A percentile compares a stretch with the other conserved stretches of the same genome.
Evolutionary conservation across 2,888 invertebrate genomes (phyloP).

Genomic region (Ypsolopha sequella): DNA sequence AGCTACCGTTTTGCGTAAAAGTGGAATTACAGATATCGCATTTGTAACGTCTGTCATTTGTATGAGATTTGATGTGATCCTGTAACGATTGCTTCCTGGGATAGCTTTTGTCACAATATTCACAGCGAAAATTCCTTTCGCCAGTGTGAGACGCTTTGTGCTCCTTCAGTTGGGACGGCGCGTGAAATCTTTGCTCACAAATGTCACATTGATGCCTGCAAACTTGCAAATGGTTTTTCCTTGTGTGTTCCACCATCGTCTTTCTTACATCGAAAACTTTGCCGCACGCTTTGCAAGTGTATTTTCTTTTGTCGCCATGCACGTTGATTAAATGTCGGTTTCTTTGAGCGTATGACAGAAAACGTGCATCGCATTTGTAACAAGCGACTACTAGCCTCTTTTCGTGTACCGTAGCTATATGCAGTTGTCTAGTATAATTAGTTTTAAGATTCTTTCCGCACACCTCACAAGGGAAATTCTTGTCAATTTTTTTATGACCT

Average conservation of each 20-base stretch:
- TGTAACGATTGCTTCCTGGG: conserved; percentile 17
- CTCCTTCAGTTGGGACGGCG: conserved; percentile 49
- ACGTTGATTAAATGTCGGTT: conserved; percentile 50
- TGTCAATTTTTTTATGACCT: conserved; percentile 31
- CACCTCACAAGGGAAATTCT: conserved; percentile 55
- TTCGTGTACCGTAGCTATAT: conserved; percentile 41
- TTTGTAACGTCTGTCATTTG: conserved; percentile 61
- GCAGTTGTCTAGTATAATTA: conserved; percentile 45
- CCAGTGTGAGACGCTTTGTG: conserved; percentile 58
- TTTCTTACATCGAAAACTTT: conserved; percentile 46
- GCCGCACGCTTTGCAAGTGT: conserved; percentile 49
- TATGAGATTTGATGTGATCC: conserved; percentile 11
- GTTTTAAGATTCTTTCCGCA: conserved; percentile 57
- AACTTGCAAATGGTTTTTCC: conserved; percentile 19
- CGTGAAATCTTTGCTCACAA: conserved; percentile 64
- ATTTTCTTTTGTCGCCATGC: conserved; percentile 42
- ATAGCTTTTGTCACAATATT: conserved; percentile 52
- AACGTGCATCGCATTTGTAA: conserved; percentile 45
- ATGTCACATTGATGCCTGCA: conserved; percentile 62
- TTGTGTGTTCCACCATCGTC: conserved; percentile 46
- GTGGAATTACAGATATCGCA: conserved; percentile 64
- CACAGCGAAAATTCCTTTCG: conserved; percentile 50
- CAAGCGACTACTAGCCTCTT: conserved; percentile 54
- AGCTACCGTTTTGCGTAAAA: conserved; percentile 67
- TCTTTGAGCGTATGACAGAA: conserved; percentile 43